phyloP scores from a whole-genome alignment of 2,888 invertebrate species.

The Leucania comma region DNA sequence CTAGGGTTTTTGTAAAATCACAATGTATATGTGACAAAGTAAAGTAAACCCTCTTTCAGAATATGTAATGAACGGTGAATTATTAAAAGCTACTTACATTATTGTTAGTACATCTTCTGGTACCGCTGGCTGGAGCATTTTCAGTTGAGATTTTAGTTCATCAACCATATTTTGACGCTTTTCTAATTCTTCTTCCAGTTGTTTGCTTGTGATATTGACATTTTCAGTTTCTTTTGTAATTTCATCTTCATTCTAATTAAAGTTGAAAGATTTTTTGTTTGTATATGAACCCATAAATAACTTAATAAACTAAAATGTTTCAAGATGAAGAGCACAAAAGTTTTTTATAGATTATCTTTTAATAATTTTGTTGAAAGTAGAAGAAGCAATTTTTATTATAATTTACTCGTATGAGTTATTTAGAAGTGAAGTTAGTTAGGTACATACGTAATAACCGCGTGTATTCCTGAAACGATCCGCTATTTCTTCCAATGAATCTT shows the following conservation, averaged over 20 bases:
- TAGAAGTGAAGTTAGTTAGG: neutral
- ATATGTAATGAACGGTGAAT: neutral
- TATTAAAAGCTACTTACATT: slow-evolving; percentile 67
- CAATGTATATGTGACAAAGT: neutral
- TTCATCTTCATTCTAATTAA: slow-evolving; percentile 74
- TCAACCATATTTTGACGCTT: slow-evolving; percentile 68
- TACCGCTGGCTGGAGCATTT: slow-evolving; percentile 65
- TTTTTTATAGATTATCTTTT: too few relatives aligned
- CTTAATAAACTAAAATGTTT: neutral
- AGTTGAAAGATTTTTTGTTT: neutral
- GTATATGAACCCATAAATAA: neutral
- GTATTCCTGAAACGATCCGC: slow-evolving; percentile 78
- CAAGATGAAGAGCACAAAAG: too few relatives aligned
- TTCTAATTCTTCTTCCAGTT: slow-evolving; percentile 67
- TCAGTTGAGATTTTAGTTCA: slow-evolving; percentile 68
- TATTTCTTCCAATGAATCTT: slow-evolving; percentile 76
- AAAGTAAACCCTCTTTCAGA: neutral
- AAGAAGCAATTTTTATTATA: neutral
- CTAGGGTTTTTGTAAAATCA: neutral
- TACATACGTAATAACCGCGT: slow-evolving; percentile 77
- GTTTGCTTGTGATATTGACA: slow-evolving; percentile 60
- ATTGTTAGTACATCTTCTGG: slow-evolving; percentile 74
- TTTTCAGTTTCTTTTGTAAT: slow-evolving; percentile 71
- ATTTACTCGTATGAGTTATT: neutral
- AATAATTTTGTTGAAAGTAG: neutral